Percentiles rank a stretch among this genome's conserved stretches.
phyloP scores from a whole-genome alignment of 2,113 vertebrate genomes.

The Ovis aries region DNA sequence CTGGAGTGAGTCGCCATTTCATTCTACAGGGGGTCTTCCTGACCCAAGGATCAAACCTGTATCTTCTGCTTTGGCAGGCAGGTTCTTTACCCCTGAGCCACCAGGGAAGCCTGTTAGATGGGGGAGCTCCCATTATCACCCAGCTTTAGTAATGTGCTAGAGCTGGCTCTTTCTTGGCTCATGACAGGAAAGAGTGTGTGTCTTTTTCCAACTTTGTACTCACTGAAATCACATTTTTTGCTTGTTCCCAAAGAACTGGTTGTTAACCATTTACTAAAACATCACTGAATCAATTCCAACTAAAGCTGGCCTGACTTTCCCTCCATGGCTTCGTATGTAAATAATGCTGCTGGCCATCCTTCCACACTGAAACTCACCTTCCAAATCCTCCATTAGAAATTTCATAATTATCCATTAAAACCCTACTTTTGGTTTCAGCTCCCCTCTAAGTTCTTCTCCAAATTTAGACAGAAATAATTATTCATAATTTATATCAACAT shows the following conservation, averaged over 20 bases:
- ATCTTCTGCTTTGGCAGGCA: background rate
- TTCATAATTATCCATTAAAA: background rate
- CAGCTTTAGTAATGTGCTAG: background rate
- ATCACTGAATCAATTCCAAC: background rate
- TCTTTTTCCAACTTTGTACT: background rate
- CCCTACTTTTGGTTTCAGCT: background rate
- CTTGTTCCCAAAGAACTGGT: background rate
- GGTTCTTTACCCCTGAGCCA: background rate
- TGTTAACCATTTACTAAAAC: background rate
- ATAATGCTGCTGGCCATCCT: background rate
- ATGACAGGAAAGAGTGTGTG: rapidly evolving
- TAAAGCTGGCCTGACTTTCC: background rate
- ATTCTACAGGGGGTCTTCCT: background rate
- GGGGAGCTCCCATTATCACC: background rate
- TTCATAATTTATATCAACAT: background rate
- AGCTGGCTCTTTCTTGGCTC: background rate
- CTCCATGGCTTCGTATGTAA: background rate
- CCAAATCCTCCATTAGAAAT: background rate
- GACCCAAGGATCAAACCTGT: background rate
- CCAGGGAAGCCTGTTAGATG: background rate
- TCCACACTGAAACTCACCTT: background rate
- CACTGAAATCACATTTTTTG: background rate
- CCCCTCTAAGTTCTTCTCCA: background rate
- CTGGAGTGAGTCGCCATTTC: background rate
- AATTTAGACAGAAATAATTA: background rate